Evolutionary conservation across 1,140 invertebrate genomes (phyloP).

Genomic region (Hyphantria cunea): DNA sequence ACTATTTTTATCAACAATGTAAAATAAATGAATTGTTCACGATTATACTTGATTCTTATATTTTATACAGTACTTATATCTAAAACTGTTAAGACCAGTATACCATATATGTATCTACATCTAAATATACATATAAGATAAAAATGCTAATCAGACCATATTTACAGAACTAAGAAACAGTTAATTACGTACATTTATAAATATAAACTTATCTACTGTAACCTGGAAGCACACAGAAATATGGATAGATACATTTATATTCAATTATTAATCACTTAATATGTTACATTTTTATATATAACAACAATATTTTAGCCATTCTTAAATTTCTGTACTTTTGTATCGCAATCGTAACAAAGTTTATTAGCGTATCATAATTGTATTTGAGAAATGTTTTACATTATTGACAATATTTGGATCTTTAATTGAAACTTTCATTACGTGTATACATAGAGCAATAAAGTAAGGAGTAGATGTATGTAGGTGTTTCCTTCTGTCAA

Average conservation of each 20-base stretch:
- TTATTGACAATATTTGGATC: too few relatives aligned
- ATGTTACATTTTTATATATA: slow-evolving; percentile 17
- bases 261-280: slow-evolving; percentile 28
- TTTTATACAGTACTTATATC: background rate
- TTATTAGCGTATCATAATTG: too few relatives aligned
- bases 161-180: slow-evolving; percentile 43
- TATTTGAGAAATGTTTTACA: too few relatives aligned
- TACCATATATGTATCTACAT: slow-evolving; percentile 2
- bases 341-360: background rate
- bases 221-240: slow-evolving; percentile 61
- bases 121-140: slow-evolving; percentile 43
- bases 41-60: too few relatives aligned
- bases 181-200: slow-evolving; percentile 32
- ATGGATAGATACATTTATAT: slow-evolving; percentile 46
- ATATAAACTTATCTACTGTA: slow-evolving; percentile 39
- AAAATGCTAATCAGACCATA: slow-evolving; percentile 53
- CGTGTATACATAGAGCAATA: too few relatives aligned
- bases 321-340: background rate
- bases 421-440: too few relatives aligned
- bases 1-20: too few relatives aligned
- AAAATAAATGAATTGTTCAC: too few relatives aligned
- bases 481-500: too few relatives aligned
- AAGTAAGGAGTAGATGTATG: too few relatives aligned
- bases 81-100: slow-evolving; percentile 22
- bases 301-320: slow-evolving; percentile 2